A percentile compares a stretch with the other conserved stretches of the same genome.
phyloP scores from a whole-genome alignment of 1,140 invertebrate species.

The Bombus vancouverensis region DNA sequence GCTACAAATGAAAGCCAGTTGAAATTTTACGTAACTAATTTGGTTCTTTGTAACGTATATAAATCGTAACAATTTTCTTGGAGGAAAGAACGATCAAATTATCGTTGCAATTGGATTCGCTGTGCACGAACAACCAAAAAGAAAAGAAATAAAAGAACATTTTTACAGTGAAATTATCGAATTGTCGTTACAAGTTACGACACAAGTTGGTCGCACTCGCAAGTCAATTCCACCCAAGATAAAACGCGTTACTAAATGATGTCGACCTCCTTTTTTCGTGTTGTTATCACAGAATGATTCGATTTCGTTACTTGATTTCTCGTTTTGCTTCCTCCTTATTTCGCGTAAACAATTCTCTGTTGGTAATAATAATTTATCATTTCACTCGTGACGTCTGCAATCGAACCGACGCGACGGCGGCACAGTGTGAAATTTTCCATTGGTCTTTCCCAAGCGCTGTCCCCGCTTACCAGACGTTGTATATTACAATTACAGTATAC shows the following conservation, averaged over 20 bases:
- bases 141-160: neutral
- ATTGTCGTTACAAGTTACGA: neutral
- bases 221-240: conserved; percentile 21
- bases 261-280: conserved; percentile 13
- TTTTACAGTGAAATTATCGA: neutral
- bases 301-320: conserved; percentile 55
- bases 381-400: conserved; percentile 35
- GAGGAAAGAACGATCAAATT: neutral
- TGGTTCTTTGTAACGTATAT: neutral
- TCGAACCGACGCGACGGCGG: conserved; percentile 1
- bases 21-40: neutral
- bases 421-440: conserved; percentile 61
- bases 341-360: conserved; percentile 47
- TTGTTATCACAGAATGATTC: conserved; percentile 56
- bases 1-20: neutral
- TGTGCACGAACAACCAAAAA: too few species aligned
- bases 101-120: neutral
- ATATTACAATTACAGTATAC: neutral
- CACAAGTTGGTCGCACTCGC: neutral
- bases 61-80: neutral
- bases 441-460: conserved; percentile 20
- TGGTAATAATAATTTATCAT: conserved; percentile 56
- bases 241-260: neutral
- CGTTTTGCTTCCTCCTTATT: conserved; percentile 51
- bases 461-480: neutral